Conservation (phyloP, 2,888 invertebrate species). For the Cantharis lateralis region DNA sequence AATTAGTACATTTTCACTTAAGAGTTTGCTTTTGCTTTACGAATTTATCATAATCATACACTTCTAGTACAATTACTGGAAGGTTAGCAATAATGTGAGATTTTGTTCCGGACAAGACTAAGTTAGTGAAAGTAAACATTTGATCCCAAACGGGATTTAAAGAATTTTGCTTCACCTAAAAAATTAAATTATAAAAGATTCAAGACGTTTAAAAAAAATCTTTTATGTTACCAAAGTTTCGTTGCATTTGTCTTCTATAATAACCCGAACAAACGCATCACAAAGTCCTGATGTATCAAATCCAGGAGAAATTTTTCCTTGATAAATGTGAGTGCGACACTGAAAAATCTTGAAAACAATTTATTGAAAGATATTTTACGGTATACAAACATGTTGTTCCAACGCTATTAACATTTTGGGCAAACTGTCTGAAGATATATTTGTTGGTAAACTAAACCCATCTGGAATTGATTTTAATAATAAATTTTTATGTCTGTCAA, state of each 20-base stretch:
- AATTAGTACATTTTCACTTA: neutral
- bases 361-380: neutral
- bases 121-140: slow-evolving; percentile 58
- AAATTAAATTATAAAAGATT: neutral
- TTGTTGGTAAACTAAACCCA: slow-evolving; percentile 36
- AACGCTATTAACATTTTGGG: slow-evolving; percentile 36
- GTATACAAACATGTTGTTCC: slow-evolving; percentile 31
- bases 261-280: slow-evolving; percentile 58
- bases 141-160: slow-evolving; percentile 68
- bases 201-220: neutral
- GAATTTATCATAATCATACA: slow-evolving; percentile 56
- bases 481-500: slow-evolving; percentile 40
- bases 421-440: slow-evolving; percentile 8
- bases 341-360: slow-evolving; percentile 58
- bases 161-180: slow-evolving; percentile 52
- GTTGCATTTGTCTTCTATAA: slow-evolving; percentile 51
- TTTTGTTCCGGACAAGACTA: slow-evolving; percentile 53
- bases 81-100: slow-evolving; percentile 53
- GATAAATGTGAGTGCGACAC: slow-evolving; percentile 68
- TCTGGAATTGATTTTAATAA: slow-evolving; percentile 41
- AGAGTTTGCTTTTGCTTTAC: slow-evolving; percentile 44
- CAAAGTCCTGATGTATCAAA: slow-evolving; percentile 59
- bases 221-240: slow-evolving; percentile 53
- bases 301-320: slow-evolving; percentile 67
- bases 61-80: slow-evolving; percentile 55